phyloP scores from a whole-genome alignment of 2,797 vertebrate species.

The Neomorphus geoffroyi region DNA sequence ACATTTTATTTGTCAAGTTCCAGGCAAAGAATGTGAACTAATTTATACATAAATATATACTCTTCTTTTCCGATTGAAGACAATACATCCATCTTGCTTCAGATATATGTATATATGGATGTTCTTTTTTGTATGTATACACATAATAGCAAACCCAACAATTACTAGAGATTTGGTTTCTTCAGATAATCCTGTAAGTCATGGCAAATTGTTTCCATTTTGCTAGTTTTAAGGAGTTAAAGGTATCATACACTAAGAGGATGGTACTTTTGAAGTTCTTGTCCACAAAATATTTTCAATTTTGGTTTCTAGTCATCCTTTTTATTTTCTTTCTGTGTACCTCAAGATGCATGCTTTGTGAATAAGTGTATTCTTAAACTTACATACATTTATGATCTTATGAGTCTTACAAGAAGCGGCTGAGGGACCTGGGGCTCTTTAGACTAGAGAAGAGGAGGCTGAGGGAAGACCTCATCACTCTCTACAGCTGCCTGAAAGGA shows the following conservation, averaged over 20 bases:
- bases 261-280: background rate
- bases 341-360: background rate
- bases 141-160: background rate
- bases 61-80: background rate
- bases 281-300: background rate
- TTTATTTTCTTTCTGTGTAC: background rate
- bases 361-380: background rate
- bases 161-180: background rate
- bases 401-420: no score
- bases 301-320: background rate
- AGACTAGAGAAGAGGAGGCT: no score
- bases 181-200: background rate
- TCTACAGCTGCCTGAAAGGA: no score
- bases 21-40: background rate
- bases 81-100: background rate
- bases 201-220: background rate
- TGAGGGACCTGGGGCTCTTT: no score
- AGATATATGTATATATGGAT: accelerated
- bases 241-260: background rate
- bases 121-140: background rate
- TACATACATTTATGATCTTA: background rate
- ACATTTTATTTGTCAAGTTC: background rate
- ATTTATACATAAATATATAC: background rate
- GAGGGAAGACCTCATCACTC: no score
- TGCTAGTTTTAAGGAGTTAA: background rate